These are phyloP conservation scores for Gorilla gorilla DNA, from an alignment of 2,113 vertebrate species.

Conservation along the genomic window DNA sequence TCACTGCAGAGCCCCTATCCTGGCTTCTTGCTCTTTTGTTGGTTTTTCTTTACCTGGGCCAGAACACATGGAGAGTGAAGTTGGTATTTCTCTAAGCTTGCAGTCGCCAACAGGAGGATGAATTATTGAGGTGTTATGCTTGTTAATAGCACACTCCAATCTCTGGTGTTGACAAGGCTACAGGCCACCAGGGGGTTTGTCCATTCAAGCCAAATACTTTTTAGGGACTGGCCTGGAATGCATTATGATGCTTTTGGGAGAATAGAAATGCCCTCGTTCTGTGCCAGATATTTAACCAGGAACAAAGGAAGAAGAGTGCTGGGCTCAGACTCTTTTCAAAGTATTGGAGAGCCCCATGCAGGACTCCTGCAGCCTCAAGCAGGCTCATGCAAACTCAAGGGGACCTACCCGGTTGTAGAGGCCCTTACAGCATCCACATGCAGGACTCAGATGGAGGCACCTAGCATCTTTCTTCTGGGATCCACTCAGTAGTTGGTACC, in stretches of 20 bases:
- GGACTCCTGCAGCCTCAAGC: not conserved
- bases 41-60: not conserved
- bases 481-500: not conserved
- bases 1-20: not conserved
- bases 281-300: not conserved
- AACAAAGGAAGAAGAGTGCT: not conserved
- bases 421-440: fast-evolving
- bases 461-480: not conserved
- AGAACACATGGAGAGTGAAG: not conserved
- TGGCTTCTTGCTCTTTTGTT: not conserved
- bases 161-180: not conserved
- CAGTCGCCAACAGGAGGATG: not conserved
- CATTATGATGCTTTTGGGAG: not conserved
- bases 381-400: not conserved
- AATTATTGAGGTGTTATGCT: slow-evolving; percentile 8
- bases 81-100: not conserved
- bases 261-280: not conserved
- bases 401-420: not conserved
- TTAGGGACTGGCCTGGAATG: not conserved
- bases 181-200: not conserved
- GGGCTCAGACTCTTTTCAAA: not conserved
- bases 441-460: not conserved
- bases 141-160: not conserved
- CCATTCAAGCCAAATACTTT: not conserved
- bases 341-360: not conserved